Conservation (phyloP, 1,140 invertebrate genomes). For the Tetramorium parvispinum region DNA sequence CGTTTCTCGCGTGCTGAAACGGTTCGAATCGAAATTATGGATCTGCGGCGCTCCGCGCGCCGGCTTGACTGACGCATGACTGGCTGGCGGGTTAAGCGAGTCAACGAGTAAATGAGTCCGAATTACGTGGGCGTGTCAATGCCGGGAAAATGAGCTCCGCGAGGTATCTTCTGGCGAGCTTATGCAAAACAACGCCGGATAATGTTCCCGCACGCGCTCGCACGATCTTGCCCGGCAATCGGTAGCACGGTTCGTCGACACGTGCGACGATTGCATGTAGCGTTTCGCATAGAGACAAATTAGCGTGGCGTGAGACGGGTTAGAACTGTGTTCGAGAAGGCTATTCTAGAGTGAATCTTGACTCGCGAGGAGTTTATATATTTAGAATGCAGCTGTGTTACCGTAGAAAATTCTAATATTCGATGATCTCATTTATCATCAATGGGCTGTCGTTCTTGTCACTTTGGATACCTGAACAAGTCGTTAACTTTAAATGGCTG, state of each 20-base stretch:
- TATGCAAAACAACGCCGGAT: conserved; percentile 74
- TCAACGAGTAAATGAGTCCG: conserved; percentile 83
- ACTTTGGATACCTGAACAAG: conserved; percentile 1
- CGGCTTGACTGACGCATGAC: conserved; percentile 72
- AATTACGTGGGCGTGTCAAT: conserved; percentile 85
- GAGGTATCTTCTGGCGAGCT: conserved; percentile 73
- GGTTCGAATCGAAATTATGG: conserved; percentile 79
- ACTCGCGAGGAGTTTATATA: background rate
- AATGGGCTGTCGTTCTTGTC: conserved; percentile 19
- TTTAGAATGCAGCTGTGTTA: background rate
- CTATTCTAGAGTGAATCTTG: background rate
- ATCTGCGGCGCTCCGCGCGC: conserved; percentile 70
- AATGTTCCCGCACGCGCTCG: conserved; percentile 40
- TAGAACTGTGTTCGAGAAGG: background rate
- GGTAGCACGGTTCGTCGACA: conserved; percentile 47
- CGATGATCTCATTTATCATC: conserved; percentile 16
- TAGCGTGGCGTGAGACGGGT: background rate
- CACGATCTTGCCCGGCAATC: background rate
- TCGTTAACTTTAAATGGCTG: background rate
- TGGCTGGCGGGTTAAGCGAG: conserved; percentile 80
- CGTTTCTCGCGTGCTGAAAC: conserved; percentile 80
- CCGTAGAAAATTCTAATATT: conserved; percentile 11
- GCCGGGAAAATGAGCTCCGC: conserved; percentile 78
- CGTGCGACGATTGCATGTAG: conserved; percentile 27
- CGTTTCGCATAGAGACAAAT: background rate